Evolutionary conservation across 2,797 vertebrate genomes (phyloP), one percentile per base, ranked within the genome.

Genomic region (Ceryle rudis): DNA sequence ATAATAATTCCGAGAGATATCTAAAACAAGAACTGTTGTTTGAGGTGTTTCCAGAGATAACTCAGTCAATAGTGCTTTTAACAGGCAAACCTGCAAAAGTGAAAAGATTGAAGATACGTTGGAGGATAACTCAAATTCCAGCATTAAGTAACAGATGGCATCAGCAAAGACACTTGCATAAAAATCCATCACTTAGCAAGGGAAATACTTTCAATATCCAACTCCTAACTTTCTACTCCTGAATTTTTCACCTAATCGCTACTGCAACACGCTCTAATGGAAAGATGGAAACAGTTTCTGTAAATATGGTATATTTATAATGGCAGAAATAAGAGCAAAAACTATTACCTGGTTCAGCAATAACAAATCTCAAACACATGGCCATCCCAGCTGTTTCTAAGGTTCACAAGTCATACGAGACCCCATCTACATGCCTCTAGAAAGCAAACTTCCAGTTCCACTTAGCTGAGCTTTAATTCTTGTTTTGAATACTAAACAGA

Each of bases 371-470:
- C 42, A 69, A 31, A 18, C 21, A 51, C 18, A 6, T 5, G 49
- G 61, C 60, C 21, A 39, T 4, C 26, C 54, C 60, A 41, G 60
- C 66, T 15, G 17, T 3, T 17, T 21, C 26, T 44, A 6, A 51
- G 41, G 22, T 14, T 26, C 49, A 14, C 39, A 58, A 28, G 15
- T 14, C 29, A 11, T 3, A 6, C 0, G 22, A 55, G 61, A n/a
- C 23, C 21, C 49, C 49, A 20, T 7, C 6, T 1, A 0, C n/a
- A 6, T 8, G 21, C 35, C 28, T 35, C 49, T 26, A 8, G 5
- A 67, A 35, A 66, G 39, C 21, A 69, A 39, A 17, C 21, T n/a
- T 17, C 7, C 37, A 39, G 28, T 11, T 46, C 33, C 25, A 47
- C 8, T 35, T 11, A 5, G 6, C 33, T 65, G 31, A 79, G 26